phyloP scores from a whole-genome alignment of 2,797 vertebrate species.

The Menidia menidia region DNA sequence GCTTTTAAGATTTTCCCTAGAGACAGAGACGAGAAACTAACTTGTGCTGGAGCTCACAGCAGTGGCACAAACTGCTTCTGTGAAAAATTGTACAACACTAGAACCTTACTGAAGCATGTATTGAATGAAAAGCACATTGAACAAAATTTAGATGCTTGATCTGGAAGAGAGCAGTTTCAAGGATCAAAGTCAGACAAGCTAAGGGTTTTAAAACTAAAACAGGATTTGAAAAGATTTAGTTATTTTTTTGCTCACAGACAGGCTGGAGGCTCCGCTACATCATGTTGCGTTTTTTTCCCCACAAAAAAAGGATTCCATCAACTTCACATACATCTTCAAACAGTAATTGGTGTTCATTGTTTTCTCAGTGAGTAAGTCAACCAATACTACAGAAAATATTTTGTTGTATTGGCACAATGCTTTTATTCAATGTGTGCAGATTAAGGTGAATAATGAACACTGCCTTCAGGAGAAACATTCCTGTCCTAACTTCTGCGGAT shows the following conservation, averaged over 20 bases:
- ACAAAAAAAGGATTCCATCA: constrained; percentile 32
- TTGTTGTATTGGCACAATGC: constrained; percentile 78
- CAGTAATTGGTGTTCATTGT: constrained; percentile 36
- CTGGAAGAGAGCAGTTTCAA: neutral
- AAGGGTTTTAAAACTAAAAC: constrained; percentile 1
- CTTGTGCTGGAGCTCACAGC: neutral
- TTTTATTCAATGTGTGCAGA: constrained; percentile 62
- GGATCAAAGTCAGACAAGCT: neutral
- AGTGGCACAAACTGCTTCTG: constrained; percentile 14
- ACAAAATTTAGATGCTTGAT: constrained; percentile 13
- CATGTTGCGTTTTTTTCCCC: constrained; percentile 16
- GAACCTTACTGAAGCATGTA: constrained; percentile 18
- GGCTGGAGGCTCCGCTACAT: constrained; percentile 23
- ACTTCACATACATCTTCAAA: constrained; percentile 23
- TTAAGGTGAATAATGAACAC: constrained; percentile 41
- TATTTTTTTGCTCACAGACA: constrained; percentile 4
- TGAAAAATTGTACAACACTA: constrained; percentile 14
- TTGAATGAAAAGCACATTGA: constrained; percentile 13
- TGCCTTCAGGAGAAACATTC: constrained; percentile 10
- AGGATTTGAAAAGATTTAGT: neutral
- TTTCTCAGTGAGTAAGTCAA: constrained; percentile 42
- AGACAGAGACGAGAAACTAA: neutral
- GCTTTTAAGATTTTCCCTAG: constrained; percentile 1
- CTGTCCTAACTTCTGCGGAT: constrained; percentile 1
- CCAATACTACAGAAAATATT: constrained; percentile 62